A percentile compares a stretch with the other conserved stretches of the same genome.
Conservation (phyloP, 1,140 invertebrate species). For the Drosophila nebulosa region DNA sequence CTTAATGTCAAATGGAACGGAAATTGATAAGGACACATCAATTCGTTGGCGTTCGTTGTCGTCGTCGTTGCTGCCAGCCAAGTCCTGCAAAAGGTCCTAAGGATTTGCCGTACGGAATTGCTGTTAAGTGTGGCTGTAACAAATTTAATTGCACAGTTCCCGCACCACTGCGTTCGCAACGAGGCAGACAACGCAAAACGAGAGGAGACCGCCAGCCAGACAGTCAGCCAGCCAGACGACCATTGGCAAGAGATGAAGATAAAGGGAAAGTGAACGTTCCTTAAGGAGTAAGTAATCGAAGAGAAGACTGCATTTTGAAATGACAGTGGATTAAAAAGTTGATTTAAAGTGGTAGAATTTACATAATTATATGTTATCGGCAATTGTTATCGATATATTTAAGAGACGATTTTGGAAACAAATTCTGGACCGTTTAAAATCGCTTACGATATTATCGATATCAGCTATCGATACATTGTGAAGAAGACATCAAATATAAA, state of each 20-base stretch:
- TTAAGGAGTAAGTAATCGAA: no score
- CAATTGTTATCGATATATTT: background rate
- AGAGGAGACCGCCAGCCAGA: background rate
- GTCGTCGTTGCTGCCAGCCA: background rate
- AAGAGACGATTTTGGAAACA: no score
- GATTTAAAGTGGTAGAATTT: background rate
- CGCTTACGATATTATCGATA: no score
- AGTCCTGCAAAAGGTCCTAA: background rate
- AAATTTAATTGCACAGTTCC: slow-evolving; percentile 53
- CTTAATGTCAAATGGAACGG: slow-evolving; percentile 64
- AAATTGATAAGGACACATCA: slow-evolving; percentile 66
- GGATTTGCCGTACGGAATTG: slow-evolving; percentile 14
- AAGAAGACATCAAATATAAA: no score
- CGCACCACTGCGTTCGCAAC: background rate
- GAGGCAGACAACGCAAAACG: background rate
- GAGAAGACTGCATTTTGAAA: no score
- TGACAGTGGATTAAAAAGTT: background rate
- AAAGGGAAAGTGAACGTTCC: background rate
- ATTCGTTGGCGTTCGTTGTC: slow-evolving; percentile 25
- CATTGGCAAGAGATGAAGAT: no score
- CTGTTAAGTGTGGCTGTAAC: slow-evolving; percentile 42
- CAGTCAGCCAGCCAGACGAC: background rate
- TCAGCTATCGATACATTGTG: no score
- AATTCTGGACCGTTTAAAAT: no score
- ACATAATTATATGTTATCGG: background rate